phyloP scores from a whole-genome alignment of 2,888 invertebrate species.

The Drosophila prostipennis region DNA sequence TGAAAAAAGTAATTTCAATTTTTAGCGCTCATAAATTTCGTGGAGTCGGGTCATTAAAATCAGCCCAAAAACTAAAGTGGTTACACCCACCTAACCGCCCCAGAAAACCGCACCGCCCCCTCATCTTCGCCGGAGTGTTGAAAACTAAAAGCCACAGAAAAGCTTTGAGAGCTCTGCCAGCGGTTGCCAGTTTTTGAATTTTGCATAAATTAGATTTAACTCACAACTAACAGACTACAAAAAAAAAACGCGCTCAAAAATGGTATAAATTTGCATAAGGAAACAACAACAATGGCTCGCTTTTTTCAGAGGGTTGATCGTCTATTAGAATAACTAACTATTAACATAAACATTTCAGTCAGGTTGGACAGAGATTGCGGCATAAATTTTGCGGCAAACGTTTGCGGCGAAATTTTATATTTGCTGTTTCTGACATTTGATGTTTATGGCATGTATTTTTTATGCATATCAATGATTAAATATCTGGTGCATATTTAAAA shows the following conservation, averaged over 20 bases:
- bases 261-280: slow-evolving; percentile 61
- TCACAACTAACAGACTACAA: slow-evolving; percentile 52
- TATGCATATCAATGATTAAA: slow-evolving; percentile 43
- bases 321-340: slow-evolving; percentile 52
- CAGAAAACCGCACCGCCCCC: slow-evolving; percentile 1
- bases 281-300: slow-evolving; percentile 40
- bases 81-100: slow-evolving; percentile 12
- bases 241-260: slow-evolving; percentile 21
- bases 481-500: slow-evolving; percentile 58
- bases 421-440: slow-evolving; percentile 38
- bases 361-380: slow-evolving; percentile 58
- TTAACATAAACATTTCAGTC: slow-evolving; percentile 52
- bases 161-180: slow-evolving; percentile 50
- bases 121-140: slow-evolving; percentile 28
- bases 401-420: slow-evolving; percentile 48
- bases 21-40: slow-evolving; percentile 69
- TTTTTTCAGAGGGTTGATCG: slow-evolving; percentile 30
- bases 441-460: slow-evolving; percentile 28
- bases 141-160: slow-evolving; percentile 52
- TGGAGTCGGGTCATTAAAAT: slow-evolving; percentile 68
- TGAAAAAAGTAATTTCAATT: slow-evolving; percentile 66
- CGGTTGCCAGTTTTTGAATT: slow-evolving; percentile 56
- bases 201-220: slow-evolving; percentile 73
- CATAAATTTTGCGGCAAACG: slow-evolving; percentile 70
- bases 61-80: slow-evolving; percentile 49